Evolutionary conservation across 2,888 invertebrate species (phyloP).

Genomic region (Thecocarcelia acutangulata): DNA sequence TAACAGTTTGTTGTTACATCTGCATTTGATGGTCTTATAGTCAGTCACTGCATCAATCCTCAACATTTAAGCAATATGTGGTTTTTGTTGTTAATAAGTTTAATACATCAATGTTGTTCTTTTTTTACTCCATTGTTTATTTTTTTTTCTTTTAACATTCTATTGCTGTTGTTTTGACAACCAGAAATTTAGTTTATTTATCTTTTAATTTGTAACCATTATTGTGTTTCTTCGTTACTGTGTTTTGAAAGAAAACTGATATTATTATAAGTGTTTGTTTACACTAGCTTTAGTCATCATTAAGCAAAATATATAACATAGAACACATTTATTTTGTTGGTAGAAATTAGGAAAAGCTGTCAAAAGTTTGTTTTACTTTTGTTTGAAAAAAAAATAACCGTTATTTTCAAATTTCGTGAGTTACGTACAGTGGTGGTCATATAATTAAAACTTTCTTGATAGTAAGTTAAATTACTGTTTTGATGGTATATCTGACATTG

Average conservation of each 20-base stretch:
- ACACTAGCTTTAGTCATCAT: too few relatives aligned
- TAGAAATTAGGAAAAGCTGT: too few relatives aligned
- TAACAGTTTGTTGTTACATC: conserved; percentile 6
- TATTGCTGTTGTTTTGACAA: conserved; percentile 24
- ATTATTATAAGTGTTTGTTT: background rate
- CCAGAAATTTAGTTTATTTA: conserved; percentile 12
- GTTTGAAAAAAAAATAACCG: too few relatives aligned
- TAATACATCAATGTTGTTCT: conserved; percentile 1
- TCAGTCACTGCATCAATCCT: background rate
- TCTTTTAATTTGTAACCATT: background rate
- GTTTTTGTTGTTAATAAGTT: conserved; percentile 5
- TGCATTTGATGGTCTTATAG: background rate
- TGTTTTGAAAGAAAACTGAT: background rate
- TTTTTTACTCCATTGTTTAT: background rate
- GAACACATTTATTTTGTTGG: too few relatives aligned
- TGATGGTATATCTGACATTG: too few relatives aligned
- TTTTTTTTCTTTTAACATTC: conserved; percentile 3
- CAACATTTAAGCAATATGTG: background rate
- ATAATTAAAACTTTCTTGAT: too few relatives aligned
- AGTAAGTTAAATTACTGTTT: too few relatives aligned
- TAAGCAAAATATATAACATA: too few relatives aligned
- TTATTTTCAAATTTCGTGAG: too few relatives aligned
- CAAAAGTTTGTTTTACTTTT: too few relatives aligned
- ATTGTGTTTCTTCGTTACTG: background rate
- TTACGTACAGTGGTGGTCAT: too few relatives aligned